Base-by-base conservation (phyloP, 2,113 vertebrate genomes). In the Myrmophylax atrothorax region DNA sequence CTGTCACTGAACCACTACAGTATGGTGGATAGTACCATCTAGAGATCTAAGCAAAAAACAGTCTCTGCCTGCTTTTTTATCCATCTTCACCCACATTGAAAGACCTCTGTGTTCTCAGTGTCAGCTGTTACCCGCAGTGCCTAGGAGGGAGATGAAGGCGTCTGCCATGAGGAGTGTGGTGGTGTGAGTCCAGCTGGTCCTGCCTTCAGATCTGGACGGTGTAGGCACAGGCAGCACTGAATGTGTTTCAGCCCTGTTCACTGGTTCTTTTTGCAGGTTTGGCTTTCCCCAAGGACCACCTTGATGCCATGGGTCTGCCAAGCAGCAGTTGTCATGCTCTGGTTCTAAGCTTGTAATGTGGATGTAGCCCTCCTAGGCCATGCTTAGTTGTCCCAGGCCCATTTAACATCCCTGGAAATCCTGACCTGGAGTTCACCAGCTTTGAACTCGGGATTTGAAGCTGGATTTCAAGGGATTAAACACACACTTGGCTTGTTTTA, bases 201-300 rank as follows among this genome's bases (percentile, higher is more conserved):
- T 67, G 46, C 46, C 22, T 26, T 22, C 14, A 22, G 25, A 42
- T 40, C 62, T 52, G 42, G 9, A 2, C 0, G 3, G 50, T 9
- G 0, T 58, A 44, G n/a, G 25, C 1, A 4, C 13, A 53, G 38
- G 19, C 2, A 4, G 29, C n/a, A 22, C 33, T 23, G 38, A 38
- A 58, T 0, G 2, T 0, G 1, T 63, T 80, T 69, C 10, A 58
- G 22, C 18, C 26, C 8, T 0, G 0, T 56, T 68, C 0, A 1
- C 12, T 69, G n/a, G 8, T 58, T 49, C 6, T 9, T 80, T 89
- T 69, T 63, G 42, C 29, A 10, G 14, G 18, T 74, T 53, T 53
- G 38, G 18, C 26, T 84, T 79, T 88, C 56, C 38, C 17, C 44
- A 53, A 7, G 38, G n/a, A 31, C 8, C 0, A 1, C 38, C 26